A percentile compares a stretch with the other conserved stretches of the same genome.
phyloP scores from a whole-genome alignment of 2,113 vertebrate species.

The Gobius niger region DNA sequence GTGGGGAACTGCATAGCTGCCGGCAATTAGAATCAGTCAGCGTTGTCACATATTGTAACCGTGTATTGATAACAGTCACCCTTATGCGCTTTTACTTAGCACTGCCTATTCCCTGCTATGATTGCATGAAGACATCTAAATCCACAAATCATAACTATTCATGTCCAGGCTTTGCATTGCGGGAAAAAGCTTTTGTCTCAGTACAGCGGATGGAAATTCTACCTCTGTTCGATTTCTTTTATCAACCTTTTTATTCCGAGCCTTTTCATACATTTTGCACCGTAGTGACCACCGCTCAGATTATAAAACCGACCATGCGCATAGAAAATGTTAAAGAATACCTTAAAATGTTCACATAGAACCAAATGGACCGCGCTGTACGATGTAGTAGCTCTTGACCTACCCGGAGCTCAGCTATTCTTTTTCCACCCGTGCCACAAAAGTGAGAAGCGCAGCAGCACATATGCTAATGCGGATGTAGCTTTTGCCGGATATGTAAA shows the following conservation, averaged over 20 bases:
- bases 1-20: slow-evolving; percentile 11
- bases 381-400: slow-evolving; percentile 1
- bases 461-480: slow-evolving; percentile 24
- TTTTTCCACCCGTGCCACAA: slow-evolving; percentile 4
- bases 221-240: not conserved
- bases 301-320: slow-evolving; percentile 14
- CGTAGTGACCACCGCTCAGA: not conserved
- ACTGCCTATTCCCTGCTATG: not conserved
- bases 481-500: slow-evolving; percentile 16
- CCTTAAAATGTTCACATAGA: slow-evolving; percentile 18
- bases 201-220: not conserved
- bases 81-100: slow-evolving; percentile 8
- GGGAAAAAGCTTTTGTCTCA: not conserved
- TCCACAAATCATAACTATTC: slow-evolving; percentile 1
- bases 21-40: slow-evolving; percentile 39
- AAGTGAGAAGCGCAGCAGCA: not conserved
- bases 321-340: slow-evolving; percentile 18
- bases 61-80: slow-evolving; percentile 2
- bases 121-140: not conserved
- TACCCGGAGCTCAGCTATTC: slow-evolving; percentile 11
- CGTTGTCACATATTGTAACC: slow-evolving; percentile 15
- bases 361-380: slow-evolving; percentile 12
- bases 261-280: slow-evolving; percentile 30
- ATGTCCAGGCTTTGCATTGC: not conserved
- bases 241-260: slow-evolving; percentile 14